These are phyloP conservation scores for Scaptomyza montana DNA, from an alignment of 1,140 invertebrate genomes.

Conservation along the genomic window DNA sequence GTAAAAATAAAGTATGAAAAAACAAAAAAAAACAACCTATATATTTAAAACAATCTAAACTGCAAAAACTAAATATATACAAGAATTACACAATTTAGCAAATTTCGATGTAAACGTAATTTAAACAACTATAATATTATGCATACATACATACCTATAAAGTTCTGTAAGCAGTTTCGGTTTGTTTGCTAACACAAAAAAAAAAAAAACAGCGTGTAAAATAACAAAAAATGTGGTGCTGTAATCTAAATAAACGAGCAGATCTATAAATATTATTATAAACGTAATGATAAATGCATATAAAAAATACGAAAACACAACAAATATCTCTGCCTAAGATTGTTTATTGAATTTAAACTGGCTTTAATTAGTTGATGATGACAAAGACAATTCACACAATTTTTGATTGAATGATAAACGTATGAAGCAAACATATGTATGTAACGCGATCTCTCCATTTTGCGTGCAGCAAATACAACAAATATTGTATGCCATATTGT, in stretches of 20 bases:
- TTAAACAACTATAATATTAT: constrained; percentile 43
- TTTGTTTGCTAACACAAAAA: constrained; percentile 50
- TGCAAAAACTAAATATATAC: constrained; percentile 4
- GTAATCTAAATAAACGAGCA: constrained; percentile 55
- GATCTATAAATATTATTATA: constrained; percentile 41
- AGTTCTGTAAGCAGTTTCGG: constrained; percentile 54
- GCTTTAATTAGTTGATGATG: constrained; percentile 75
- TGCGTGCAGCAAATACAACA: constrained; percentile 55
- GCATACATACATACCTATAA: constrained; percentile 40
- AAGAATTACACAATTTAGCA: constrained; percentile 50
- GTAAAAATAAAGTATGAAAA: constrained; percentile 1
- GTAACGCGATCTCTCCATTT: constrained; percentile 58
- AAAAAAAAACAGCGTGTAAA: constrained; percentile 56
- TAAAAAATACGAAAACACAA: background rate
- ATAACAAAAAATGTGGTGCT: constrained; percentile 75
- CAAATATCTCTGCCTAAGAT: constrained; percentile 57
- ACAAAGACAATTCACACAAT: constrained; percentile 13
- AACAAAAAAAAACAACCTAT: background rate
- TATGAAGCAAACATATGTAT: constrained; percentile 22
- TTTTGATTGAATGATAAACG: constrained; percentile 27
- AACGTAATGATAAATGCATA: constrained; percentile 12
- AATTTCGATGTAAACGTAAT: constrained; percentile 60
- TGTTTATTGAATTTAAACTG: constrained; percentile 73
- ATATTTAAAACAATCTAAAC: constrained; percentile 25
- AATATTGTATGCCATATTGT: constrained; percentile 1